Evolutionary conservation across 2,113 vertebrate species (phyloP), one percentile per base, ranked within the genome.

Genomic region (Notothenia rossii): DNA sequence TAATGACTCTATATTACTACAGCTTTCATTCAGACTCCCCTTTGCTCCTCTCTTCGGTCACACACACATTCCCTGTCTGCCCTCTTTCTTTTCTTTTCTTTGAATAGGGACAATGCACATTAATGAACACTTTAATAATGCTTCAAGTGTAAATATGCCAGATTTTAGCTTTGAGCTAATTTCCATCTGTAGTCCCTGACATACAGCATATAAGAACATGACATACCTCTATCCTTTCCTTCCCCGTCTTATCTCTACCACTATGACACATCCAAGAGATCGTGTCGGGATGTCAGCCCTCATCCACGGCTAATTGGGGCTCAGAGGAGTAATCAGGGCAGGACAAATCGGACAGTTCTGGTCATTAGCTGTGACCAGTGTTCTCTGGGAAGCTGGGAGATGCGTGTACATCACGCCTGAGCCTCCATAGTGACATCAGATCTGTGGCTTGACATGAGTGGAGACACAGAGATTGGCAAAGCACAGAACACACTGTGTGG

Each of bases 301-400:
- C 94, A 93, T 95, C 96, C 95, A 90, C 88, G 84, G 94, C 95
- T 98, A 97, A 98, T 98, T 98, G 96, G 81, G 89, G 94, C 94
- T 95, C 96, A 96, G 96, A 98, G 97, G 96, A 97, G 96, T 96
- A 98, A 98, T 99, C 97, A 98, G 95, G 94, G 93, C 94, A 92
- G 95, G 96, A 97, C 96, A 96, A 95, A 95, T 96, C 93, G 95
- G 96, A 96, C 97, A 97, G 96, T 97, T 97, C 95, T 97, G 95
- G 95, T 96, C 95, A 95, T 97, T 98, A 97, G 96, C 95, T 85
- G 96, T 91, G 91, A 96, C 90, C 92, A 91, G 89, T 91, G 87
- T 88, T 91, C 88, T 89, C 91, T 83, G 87, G 90, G 92, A 92
- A 83, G 83, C 88, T 88, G 86, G 86, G 86, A 90, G 79, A 91